Evolutionary conservation across 2,888 invertebrate genomes (phyloP), one percentile per base, ranked within the genome.

Genomic region (Rhorus exstirpatorius): DNA sequence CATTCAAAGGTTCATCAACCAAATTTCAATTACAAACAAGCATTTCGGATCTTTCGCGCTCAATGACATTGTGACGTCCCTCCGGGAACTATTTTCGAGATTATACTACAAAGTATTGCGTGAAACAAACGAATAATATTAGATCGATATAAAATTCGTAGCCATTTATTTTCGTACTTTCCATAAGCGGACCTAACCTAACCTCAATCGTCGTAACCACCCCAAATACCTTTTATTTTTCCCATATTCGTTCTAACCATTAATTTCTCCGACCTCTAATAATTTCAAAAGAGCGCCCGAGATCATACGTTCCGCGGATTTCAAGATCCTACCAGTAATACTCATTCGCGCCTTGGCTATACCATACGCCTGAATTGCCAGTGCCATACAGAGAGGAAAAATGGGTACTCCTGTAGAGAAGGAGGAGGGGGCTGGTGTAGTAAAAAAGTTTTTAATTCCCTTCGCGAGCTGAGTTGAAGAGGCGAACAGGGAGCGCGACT

Each of bases 401-500:
- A 12, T 10, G 41, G 53, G 38, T 61, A n/a, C n/a, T n/a, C n/a
- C n/a, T n/a, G n/a, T n/a, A n/a, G n/a, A n/a, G n/a, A n/a, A n/a
- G n/a, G 24, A 6, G 21, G 21, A n/a, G n/a, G 35, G n/a, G n/a
- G n/a, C n/a, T n/a, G 35, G 65, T 65, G 77, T 55, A 81, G 68
- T 74, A 68, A 81, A 81, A 78, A 81, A 81, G 55, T 77, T 81
- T 81, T 81, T 78, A 74, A 78, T 78, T 78, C 67, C 38, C 51
- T 41, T 26, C 68, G 26, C 61, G 51, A 72, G 68, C 35, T 10
- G 63, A 17, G 44, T 21, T 63, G 75, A 76, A 76, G 76, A 68
- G 68, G 44, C 21, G 65, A 61, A 49, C 38, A 51, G 55, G n/a
- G n/a, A 14, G 14, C 38, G 35, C 58, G 55, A 72, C 67, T 81